Conservation (phyloP, 2,113 vertebrate species). For the Ciconia boyciana region DNA sequence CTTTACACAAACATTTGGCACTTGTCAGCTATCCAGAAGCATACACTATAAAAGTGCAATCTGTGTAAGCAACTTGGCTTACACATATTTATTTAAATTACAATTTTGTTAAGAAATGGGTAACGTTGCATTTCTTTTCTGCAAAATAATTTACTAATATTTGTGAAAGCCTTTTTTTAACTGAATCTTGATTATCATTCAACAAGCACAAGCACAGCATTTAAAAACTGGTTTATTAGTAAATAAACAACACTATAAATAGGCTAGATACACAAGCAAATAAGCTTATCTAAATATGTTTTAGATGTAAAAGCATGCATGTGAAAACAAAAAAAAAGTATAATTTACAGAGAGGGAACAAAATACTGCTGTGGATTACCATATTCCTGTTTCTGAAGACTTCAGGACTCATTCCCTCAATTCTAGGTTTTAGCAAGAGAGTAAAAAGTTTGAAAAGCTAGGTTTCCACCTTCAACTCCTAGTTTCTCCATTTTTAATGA, state of each 20-base stretch:
- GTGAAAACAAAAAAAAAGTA: background rate
- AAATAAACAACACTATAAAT: constrained; percentile 22
- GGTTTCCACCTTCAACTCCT: background rate
- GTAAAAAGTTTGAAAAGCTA: background rate
- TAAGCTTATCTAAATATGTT: background rate
- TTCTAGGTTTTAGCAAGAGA: background rate
- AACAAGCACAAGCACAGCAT: background rate
- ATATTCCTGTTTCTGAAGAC: background rate
- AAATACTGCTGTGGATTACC: background rate
- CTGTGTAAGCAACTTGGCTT: background rate
- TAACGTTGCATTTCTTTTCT: background rate
- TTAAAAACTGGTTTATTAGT: constrained; percentile 14
- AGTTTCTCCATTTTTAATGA: background rate
- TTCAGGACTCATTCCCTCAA: background rate
- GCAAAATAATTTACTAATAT: constrained; percentile 9
- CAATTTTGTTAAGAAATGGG: background rate
- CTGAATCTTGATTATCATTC: constrained; percentile 11
- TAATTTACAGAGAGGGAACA: background rate
- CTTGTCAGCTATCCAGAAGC: background rate
- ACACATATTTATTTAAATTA: background rate
- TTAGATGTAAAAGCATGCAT: background rate
- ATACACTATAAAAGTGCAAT: background rate
- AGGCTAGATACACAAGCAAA: background rate
- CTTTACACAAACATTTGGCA: background rate
- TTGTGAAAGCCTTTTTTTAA: background rate